phyloP scores from a whole-genome alignment of 2,797 vertebrate genomes.

The Schizopygopsis malacanthus region DNA sequence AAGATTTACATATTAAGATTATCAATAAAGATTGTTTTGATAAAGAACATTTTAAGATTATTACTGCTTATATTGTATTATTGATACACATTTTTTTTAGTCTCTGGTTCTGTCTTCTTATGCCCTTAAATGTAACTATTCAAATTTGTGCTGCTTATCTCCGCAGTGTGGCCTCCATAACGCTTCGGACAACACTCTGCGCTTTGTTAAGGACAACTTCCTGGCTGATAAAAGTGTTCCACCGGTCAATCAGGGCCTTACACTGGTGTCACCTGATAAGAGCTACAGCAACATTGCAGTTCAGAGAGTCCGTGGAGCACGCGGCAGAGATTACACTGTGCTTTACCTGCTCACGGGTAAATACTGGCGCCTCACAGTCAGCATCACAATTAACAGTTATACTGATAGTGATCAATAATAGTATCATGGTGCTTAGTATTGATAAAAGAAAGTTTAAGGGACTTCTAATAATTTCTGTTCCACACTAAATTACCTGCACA shows the following conservation, averaged over 20 bases:
- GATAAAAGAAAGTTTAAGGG: not conserved
- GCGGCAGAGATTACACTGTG: slow-evolving; percentile 73
- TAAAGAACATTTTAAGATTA: not conserved
- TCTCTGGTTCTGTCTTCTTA: not conserved
- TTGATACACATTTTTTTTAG: not conserved
- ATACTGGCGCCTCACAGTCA: not conserved
- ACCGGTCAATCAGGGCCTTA: slow-evolving; percentile 65
- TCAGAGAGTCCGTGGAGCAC: slow-evolving; percentile 65
- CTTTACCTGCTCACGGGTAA: slow-evolving; percentile 82
- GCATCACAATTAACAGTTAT: not conserved
- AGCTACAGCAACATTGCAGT: slow-evolving; percentile 81
- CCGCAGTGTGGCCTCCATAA: slow-evolving; percentile 86
- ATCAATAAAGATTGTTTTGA: too few relatives aligned
- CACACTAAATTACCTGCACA: not conserved
- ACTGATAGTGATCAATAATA: not conserved
- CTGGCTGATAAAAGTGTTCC: slow-evolving; percentile 84
- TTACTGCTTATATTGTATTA: not conserved
- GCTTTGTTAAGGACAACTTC: slow-evolving; percentile 93
- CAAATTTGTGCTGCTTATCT: slow-evolving; percentile 13
- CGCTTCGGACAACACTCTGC: slow-evolving; percentile 86
- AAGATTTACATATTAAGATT: too few relatives aligned
- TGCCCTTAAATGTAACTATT: not conserved
- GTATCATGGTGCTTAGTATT: not conserved
- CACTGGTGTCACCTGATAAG: slow-evolving; percentile 80
- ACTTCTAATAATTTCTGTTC: not conserved